Evolutionary conservation across 30 jellyfish, hydroid and myxozoan genomes (phyloP).

Genomic region (Rhopilema esculentum): DNA sequence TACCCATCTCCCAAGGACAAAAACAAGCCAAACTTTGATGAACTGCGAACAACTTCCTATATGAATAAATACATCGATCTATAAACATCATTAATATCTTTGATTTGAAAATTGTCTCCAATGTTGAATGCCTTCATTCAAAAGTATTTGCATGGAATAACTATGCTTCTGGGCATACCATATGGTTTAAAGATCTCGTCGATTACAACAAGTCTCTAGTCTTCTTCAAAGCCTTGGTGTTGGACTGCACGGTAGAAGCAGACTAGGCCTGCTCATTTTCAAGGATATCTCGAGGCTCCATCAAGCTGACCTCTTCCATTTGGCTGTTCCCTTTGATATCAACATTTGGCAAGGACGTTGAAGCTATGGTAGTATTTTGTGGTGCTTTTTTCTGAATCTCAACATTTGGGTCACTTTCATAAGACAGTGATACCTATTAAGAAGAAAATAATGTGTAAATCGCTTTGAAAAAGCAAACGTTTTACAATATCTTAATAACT

Average conservation of each 20-base stretch:
- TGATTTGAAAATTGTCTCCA: too few relatives aligned
- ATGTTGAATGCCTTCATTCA: too few relatives aligned
- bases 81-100: not conserved
- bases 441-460: not conserved
- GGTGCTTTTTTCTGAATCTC: not conserved
- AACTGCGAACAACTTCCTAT: not conserved
- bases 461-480: too few relatives aligned
- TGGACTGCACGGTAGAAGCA: too few relatives aligned
- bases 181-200: too few relatives aligned
- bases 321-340: not conserved
- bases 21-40: too few relatives aligned
- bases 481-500: too few relatives aligned
- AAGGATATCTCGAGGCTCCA: constrained; percentile 19
- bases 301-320: not conserved
- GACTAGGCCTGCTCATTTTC: not conserved
- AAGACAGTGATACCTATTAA: not conserved
- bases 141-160: too few relatives aligned
- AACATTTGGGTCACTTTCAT: not conserved
- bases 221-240: too few relatives aligned
- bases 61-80: not conserved
- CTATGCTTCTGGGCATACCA: too few relatives aligned
- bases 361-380: not conserved
- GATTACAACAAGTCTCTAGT: too few relatives aligned
- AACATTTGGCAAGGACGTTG: not conserved
- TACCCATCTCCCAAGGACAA: too few relatives aligned